These are phyloP conservation scores for Hetaerina titia DNA, from an alignment of 2,888 invertebrate genomes.

Conservation along the genomic window DNA sequence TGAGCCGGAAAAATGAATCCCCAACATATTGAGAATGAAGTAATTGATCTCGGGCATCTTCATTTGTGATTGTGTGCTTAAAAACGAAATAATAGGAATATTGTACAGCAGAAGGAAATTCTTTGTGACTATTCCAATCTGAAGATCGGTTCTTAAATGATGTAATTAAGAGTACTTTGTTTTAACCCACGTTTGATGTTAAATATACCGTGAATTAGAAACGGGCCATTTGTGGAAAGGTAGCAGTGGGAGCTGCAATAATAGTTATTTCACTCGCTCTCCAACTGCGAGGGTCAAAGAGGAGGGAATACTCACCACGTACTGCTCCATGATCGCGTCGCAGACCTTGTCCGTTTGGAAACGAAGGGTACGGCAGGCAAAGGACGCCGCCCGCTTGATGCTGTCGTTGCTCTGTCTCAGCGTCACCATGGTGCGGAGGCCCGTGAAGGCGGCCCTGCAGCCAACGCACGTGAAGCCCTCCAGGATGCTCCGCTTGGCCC, in stretches of 20 bases:
- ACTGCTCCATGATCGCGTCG: conserved; percentile 68
- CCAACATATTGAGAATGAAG: too few relatives aligned
- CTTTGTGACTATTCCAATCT: too few relatives aligned
- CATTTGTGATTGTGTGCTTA: too few relatives aligned
- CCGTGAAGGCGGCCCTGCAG: conserved; percentile 68
- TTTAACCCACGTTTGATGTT: not conserved
- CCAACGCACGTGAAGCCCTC: conserved; percentile 68
- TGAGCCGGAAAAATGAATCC: too few relatives aligned
- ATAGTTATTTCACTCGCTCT: too few relatives aligned
- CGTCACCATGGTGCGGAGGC: conserved; percentile 54
- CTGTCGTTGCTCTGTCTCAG: conserved; percentile 45
- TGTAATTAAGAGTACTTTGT: not conserved
- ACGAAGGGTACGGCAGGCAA: conserved; percentile 62
- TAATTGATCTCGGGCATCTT: too few relatives aligned
- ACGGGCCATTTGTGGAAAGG: not conserved
- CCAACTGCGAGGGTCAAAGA: not conserved
- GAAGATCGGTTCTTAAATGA: not conserved
- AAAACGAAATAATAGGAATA: too few relatives aligned
- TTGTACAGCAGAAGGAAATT: too few relatives aligned
- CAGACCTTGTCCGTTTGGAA: conserved; percentile 68
- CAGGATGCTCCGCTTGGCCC: conserved; percentile 32
- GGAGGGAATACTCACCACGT: conserved; percentile 59
- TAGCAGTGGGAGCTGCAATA: too few relatives aligned
- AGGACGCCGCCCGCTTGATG: conserved; percentile 45
- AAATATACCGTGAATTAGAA: not conserved